Conservation (phyloP, 1,140 invertebrate genomes). For the Plectrocnemia conspersa region DNA sequence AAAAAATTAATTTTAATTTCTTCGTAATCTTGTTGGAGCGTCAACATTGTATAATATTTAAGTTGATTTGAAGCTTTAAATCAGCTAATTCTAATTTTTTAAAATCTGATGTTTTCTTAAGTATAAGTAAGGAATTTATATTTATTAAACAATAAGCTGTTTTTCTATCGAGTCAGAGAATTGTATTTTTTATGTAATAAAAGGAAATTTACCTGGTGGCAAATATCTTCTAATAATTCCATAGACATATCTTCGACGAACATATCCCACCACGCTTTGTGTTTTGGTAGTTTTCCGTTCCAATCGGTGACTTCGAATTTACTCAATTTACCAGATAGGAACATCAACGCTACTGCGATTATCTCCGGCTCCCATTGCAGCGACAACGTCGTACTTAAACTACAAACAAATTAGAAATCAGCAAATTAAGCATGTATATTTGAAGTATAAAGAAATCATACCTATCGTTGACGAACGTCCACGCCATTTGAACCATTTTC, state of each 20-base stretch:
- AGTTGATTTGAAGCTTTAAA: no score
- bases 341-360: conserved; percentile 95
- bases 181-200: background rate
- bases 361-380: conserved; percentile 99
- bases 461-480: conserved; percentile 99
- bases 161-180: background rate
- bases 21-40: no score
- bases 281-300: conserved; percentile 74
- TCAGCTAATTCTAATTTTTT: no score
- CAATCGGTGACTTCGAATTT: conserved; percentile 95
- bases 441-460: conserved; percentile 42
- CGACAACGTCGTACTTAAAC: conserved; percentile 92
- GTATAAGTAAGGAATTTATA: no score
- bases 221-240: conserved; percentile 95
- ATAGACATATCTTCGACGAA: conserved; percentile 94
- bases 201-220: conserved; percentile 79
- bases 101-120: no score
- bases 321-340: conserved; percentile 91
- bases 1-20: no score
- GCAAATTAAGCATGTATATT: conserved; percentile 1
- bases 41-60: no score
- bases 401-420: conserved; percentile 44
- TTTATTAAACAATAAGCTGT: no score
- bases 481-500: conserved; percentile 99
- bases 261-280: conserved; percentile 96